A percentile compares a stretch with the other conserved stretches of the same genome.
These are phyloP conservation scores for Chlorops oryzae DNA, from an alignment of 1,140 invertebrate species.

Conservation along the genomic window DNA sequence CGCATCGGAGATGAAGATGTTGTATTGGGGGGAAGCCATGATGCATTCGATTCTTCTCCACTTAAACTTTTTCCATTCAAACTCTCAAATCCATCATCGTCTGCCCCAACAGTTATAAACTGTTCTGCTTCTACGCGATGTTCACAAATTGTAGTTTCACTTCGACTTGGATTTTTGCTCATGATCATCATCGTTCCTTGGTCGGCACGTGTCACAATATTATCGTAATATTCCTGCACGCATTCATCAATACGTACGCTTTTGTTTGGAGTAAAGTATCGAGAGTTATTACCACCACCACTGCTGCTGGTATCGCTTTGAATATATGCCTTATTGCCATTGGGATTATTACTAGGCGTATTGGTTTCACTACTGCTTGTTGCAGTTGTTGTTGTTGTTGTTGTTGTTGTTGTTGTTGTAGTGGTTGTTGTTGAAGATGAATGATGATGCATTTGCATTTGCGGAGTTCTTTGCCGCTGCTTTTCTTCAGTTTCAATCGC, in stretches of 20 bases:
- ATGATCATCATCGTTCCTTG: too few species aligned
- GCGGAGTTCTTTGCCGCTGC: conserved; percentile 18
- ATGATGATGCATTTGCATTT: conserved; percentile 11
- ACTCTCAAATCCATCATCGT: conserved; percentile 81
- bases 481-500: conserved; percentile 15
- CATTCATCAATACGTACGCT: conserved; percentile 16
- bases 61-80: conserved; percentile 76
- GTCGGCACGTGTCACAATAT: conserved; percentile 13
- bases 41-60: conserved; percentile 54
- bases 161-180: too few species aligned
- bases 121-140: too few species aligned
- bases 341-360: conserved; percentile 9
- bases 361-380: conserved; percentile 14
- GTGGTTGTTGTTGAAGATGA: conserved; percentile 11
- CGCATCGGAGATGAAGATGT: neutral
- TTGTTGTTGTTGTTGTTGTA: conserved; percentile 22
- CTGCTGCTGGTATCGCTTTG: neutral
- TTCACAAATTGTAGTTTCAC: too few species aligned
- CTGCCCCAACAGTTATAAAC: too few species aligned
- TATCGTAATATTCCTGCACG: conserved; percentile 18
- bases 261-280: conserved; percentile 8
- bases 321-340: too few species aligned
- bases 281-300: neutral
- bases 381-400: conserved; percentile 9
- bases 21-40: conserved; percentile 17